phyloP scores from a whole-genome alignment of 2,113 vertebrate species.

The Sinocyclocheilus rhinocerous region DNA sequence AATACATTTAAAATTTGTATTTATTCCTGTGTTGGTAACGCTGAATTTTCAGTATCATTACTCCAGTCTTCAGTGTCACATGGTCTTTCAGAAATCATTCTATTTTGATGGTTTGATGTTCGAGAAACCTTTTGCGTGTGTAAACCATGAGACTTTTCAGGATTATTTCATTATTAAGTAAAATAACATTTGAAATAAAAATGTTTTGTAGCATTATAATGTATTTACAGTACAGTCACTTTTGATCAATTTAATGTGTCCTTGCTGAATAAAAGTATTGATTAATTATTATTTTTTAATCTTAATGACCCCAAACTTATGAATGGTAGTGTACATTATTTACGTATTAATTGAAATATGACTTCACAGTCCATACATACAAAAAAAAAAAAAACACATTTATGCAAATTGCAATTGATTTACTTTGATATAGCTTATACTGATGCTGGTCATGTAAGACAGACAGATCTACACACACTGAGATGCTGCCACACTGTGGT shows the following conservation, averaged over 20 bases:
- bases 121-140: background rate
- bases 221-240: background rate
- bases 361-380: background rate
- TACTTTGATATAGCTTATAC: background rate
- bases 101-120: background rate
- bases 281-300: background rate
- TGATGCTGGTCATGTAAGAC: background rate
- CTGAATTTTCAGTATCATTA: background rate
- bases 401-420: background rate
- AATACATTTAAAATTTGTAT: background rate
- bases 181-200: background rate
- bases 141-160: background rate
- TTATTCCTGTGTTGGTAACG: too few species aligned
- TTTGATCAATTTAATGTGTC: background rate
- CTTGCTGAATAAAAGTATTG: background rate
- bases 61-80: background rate
- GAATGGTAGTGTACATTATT: background rate
- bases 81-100: background rate
- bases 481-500: constrained; percentile 58
- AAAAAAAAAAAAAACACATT: background rate
- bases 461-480: constrained; percentile 15
- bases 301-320: background rate
- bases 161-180: background rate
- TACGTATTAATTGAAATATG: background rate
- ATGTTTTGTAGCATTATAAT: background rate